Percentiles rank a stretch among this genome's conserved stretches.
Conservation (phyloP, 2,113 vertebrate species). For the Gadus chalcogrammus region DNA sequence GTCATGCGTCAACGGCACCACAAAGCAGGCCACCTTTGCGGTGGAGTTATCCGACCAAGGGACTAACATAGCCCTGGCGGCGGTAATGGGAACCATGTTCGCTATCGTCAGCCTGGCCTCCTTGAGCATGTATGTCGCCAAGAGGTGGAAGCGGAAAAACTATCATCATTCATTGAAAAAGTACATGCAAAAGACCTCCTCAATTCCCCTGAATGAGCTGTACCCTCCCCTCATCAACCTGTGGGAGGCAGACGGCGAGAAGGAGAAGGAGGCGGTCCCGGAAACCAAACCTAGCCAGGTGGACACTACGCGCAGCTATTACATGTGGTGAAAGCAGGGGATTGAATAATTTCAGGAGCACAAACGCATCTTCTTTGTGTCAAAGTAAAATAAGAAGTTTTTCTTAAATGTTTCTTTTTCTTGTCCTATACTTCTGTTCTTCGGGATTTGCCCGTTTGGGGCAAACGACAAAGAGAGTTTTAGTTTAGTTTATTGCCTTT, state of each 20-base stretch:
- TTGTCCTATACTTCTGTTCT: conserved; percentile 62
- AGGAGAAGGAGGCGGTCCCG: conserved; percentile 88
- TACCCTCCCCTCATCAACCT: conserved; percentile 98
- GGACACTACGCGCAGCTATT: conserved; percentile 98
- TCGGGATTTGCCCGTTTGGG: conserved; percentile 77
- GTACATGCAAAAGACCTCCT: conserved; percentile 99
- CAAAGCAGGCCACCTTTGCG: conserved; percentile 83
- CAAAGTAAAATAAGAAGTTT: conserved; percentile 58
- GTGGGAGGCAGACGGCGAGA: conserved; percentile 95
- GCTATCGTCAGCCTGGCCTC: conserved; percentile 87
- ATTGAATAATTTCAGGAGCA: conserved; percentile 32
- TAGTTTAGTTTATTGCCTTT: conserved; percentile 83
- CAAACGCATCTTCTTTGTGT: conserved; percentile 74
- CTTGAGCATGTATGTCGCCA: conserved; percentile 82
- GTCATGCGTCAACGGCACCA: conserved; percentile 95
- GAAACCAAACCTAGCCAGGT: conserved; percentile 91
- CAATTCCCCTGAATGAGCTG: conserved; percentile 94
- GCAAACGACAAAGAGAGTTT: conserved; percentile 72
- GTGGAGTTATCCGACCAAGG: conserved; percentile 86
- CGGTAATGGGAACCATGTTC: conserved; percentile 90
- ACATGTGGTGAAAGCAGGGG: conserved; percentile 92
- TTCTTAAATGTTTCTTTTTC: conserved; percentile 65
- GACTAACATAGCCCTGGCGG: conserved; percentile 87
- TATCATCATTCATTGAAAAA: conserved; percentile 97
- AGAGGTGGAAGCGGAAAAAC: conserved; percentile 94